Evolutionary conservation across 2,113 vertebrate species (phyloP).

Genomic region (Coryphaenoides rupestris): DNA sequence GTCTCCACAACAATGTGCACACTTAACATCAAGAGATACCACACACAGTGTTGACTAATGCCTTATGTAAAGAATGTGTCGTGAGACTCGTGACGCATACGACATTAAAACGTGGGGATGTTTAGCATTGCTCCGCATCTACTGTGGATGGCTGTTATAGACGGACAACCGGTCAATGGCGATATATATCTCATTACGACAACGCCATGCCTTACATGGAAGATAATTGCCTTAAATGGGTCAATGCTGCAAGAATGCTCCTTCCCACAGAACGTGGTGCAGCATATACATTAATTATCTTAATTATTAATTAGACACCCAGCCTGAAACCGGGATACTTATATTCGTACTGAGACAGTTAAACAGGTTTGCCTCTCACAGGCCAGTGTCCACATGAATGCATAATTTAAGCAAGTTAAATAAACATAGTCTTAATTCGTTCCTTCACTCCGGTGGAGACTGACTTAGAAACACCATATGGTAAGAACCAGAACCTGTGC

Average conservation of each 20-base stretch:
- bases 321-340: background rate
- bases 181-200: background rate
- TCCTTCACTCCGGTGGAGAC: too few species aligned
- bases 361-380: background rate
- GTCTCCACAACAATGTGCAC: conserved; percentile 12
- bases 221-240: background rate
- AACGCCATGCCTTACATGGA: background rate
- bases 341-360: background rate
- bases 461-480: too few species aligned
- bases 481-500: too few species aligned
- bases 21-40: conserved; percentile 9
- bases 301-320: too few species aligned
- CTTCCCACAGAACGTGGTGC: background rate
- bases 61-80: background rate
- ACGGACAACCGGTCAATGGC: background rate
- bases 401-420: background rate
- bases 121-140: background rate
- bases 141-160: background rate
- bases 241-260: background rate
- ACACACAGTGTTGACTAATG: background rate
- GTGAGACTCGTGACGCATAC: background rate
- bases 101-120: background rate
- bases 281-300: background rate
- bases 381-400: background rate
- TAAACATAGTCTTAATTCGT: too few species aligned